Conservation (phyloP, 1,140 invertebrate genomes). For the Holotrichia oblita region DNA sequence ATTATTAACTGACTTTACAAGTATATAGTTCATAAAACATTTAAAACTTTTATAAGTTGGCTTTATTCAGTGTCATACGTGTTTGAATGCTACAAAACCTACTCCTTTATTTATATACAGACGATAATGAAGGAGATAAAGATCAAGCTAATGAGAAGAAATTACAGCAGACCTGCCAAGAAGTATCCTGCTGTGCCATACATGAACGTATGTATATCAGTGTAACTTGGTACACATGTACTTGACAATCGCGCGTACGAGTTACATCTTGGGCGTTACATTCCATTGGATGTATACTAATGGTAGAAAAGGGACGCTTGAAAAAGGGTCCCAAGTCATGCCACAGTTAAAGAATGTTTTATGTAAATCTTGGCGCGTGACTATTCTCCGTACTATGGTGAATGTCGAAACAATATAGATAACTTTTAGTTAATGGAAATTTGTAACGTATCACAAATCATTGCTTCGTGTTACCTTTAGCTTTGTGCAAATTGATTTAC, state of each 20-base stretch:
- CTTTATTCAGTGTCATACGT: constrained; percentile 3
- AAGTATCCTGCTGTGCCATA: constrained; percentile 11
- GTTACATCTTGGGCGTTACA: background rate
- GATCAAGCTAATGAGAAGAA: constrained; percentile 42
- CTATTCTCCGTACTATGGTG: background rate
- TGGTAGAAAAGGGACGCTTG: background rate
- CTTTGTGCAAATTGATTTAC: background rate
- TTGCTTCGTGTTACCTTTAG: background rate
- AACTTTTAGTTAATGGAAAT: background rate
- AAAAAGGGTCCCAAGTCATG: constrained; percentile 19
- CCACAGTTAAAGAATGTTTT: constrained; percentile 22
- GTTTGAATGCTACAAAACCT: background rate
- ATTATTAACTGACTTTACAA: no score
- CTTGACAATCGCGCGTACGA: constrained; percentile 5
- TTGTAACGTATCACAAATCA: background rate
- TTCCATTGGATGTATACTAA: constrained; percentile 21
- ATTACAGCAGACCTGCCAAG: constrained; percentile 21
- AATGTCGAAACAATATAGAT: background rate
- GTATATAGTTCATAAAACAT: background rate
- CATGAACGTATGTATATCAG: background rate
- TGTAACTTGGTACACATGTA: background rate
- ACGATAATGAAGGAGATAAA: constrained; percentile 39
- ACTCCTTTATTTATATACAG: constrained; percentile 22
- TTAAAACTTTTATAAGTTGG: background rate
- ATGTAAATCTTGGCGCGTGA: constrained; percentile 24